Conservation (phyloP, 2,888 invertebrate species). For the Peribatodes rhomboidaria region DNA sequence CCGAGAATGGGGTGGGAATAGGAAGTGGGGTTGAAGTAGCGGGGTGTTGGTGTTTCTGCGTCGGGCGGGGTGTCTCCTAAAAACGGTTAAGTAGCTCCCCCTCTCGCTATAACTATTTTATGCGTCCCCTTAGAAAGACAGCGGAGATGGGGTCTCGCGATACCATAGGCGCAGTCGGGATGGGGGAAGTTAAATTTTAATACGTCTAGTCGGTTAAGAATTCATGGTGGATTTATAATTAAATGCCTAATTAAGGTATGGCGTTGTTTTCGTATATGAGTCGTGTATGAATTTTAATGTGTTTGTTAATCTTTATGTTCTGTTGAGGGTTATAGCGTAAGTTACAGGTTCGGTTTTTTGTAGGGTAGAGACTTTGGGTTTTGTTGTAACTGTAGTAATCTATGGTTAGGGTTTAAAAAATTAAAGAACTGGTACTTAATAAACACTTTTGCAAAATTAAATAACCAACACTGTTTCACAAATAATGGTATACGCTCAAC, state of each 20-base stretch:
- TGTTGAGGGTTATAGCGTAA: conserved; percentile 47
- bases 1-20: conserved; percentile 70
- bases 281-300: conserved; percentile 68
- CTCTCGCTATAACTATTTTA: conserved; percentile 86
- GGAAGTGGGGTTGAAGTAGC: conserved; percentile 81
- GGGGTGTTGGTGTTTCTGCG: conserved; percentile 80
- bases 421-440: too few relatives aligned
- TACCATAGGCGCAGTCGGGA: conserved; percentile 73
- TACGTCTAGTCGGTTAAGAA: conserved; percentile 83
- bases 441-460: too few relatives aligned
- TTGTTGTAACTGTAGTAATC: background rate
- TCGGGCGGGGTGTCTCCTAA: conserved; percentile 84
- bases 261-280: conserved; percentile 71
- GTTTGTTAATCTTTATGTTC: conserved; percentile 54
- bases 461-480: too few relatives aligned
- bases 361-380: background rate
- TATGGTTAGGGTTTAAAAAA: too few relatives aligned
- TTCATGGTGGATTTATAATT: conserved; percentile 84
- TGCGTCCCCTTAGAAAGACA: conserved; percentile 86
- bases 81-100: conserved; percentile 86
- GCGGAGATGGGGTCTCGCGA: conserved; percentile 81
- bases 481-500: too few relatives aligned
- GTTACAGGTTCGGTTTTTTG: background rate
- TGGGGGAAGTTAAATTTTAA: conserved; percentile 84
- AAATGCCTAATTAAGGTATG: conserved; percentile 82